phyloP scores from a whole-genome alignment of 2,797 vertebrate genomes.

The Xiphophorus birchmanni region DNA sequence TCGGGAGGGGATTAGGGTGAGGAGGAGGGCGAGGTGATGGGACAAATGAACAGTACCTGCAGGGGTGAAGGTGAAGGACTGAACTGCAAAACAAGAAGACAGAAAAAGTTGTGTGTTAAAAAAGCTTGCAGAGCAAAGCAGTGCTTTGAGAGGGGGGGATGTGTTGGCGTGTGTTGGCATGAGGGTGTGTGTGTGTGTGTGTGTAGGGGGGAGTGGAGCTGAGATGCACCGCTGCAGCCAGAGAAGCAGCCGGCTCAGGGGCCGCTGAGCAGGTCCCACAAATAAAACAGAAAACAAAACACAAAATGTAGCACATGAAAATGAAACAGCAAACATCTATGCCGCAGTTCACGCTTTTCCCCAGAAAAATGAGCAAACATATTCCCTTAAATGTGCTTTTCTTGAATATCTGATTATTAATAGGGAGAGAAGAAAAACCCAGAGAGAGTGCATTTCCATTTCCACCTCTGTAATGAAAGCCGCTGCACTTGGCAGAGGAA shows the following conservation, averaged over 20 bases:
- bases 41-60: constrained; percentile 92
- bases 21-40: constrained; percentile 68
- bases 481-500: constrained; percentile 37
- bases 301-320: constrained; percentile 57
- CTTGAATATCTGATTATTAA: constrained; percentile 15
- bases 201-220: constrained; percentile 37
- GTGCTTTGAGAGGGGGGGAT: constrained; percentile 45
- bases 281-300: constrained; percentile 62
- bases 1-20: constrained; percentile 21
- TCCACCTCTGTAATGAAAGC: constrained; percentile 58
- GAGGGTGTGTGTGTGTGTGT: constrained; percentile 48
- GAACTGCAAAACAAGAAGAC: constrained; percentile 94
- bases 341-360: neutral
- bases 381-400: neutral
- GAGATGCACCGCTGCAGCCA: constrained; percentile 43
- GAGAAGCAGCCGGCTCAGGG: constrained; percentile 67
- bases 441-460: constrained; percentile 33
- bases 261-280: constrained; percentile 53
- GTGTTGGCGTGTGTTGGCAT: neutral
- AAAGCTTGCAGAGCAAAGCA: constrained; percentile 73
- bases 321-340: constrained; percentile 46
- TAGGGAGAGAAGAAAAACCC: constrained; percentile 4
- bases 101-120: constrained; percentile 87
- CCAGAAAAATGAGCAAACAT: constrained; percentile 4
- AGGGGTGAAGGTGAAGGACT: constrained; percentile 93